A percentile compares a stretch with the other conserved stretches of the same genome.
phyloP scores from a whole-genome alignment of 2,797 vertebrate species.

The Emydoidea blandingii region DNA sequence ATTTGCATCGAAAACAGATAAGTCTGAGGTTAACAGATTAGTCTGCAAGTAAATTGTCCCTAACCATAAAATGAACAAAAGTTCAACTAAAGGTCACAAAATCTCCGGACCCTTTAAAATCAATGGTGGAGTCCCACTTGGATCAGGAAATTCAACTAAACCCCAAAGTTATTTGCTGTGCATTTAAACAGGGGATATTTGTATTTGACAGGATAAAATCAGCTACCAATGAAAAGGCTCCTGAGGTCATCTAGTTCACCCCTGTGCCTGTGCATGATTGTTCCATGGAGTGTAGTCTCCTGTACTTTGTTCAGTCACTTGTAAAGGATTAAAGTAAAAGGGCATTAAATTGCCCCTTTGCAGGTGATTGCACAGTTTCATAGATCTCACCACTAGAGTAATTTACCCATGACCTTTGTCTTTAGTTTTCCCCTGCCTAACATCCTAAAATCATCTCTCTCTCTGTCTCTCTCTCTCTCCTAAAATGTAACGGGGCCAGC shows the following conservation, averaged over 20 bases:
- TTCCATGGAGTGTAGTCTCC: slow-evolving; percentile 23
- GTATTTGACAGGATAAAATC: background rate
- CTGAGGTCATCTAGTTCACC: background rate
- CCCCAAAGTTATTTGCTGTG: background rate
- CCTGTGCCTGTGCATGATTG: background rate
- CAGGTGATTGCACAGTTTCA: background rate
- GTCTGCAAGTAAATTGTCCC: background rate
- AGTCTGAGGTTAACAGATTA: background rate
- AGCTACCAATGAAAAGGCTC: slow-evolving; percentile 57
- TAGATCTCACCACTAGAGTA: background rate
- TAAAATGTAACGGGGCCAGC: background rate
- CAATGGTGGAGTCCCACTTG: background rate
- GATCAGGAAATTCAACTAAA: background rate
- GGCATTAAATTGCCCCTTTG: background rate
- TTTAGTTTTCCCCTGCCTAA: background rate
- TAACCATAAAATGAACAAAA: background rate
- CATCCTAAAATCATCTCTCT: background rate
- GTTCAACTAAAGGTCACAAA: background rate
- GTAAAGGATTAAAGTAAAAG: slow-evolving; percentile 23
- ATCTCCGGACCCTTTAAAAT: background rate
- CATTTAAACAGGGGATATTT: background rate
- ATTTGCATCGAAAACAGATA: background rate
- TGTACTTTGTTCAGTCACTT: slow-evolving; percentile 60
- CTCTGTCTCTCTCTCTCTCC: background rate
- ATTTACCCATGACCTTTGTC: background rate